Conservation (phyloP, 2,888 invertebrate species). For the Zaprionus obscuricornis region DNA sequence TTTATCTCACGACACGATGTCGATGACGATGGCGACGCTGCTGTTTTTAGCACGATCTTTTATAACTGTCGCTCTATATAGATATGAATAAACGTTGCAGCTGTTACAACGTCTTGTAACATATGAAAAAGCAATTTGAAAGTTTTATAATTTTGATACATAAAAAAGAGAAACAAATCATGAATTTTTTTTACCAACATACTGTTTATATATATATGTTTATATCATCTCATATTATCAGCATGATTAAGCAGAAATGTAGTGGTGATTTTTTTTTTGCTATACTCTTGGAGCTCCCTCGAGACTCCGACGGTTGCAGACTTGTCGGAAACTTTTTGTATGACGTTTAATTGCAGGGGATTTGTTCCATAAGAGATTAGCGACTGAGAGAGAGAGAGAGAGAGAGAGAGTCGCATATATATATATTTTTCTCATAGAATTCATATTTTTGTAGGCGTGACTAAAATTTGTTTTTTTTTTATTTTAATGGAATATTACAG, state of each 20-base stretch:
- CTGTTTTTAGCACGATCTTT: constrained; percentile 25
- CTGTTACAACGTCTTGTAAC: too few species aligned
- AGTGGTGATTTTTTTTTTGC: constrained; percentile 27
- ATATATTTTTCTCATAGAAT: neutral
- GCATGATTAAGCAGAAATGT: constrained; percentile 50
- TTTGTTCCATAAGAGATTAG: constrained; percentile 59
- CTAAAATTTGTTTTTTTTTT: neutral
- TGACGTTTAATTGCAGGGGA: constrained; percentile 42
- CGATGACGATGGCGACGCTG: too few species aligned
- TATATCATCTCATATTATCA: constrained; percentile 52
- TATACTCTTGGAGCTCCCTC: neutral
- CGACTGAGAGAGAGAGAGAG: constrained; percentile 3
- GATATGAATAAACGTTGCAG: constrained; percentile 2
- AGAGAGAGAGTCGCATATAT: neutral
- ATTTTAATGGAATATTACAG: constrained; percentile 41
- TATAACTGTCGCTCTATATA: neutral
- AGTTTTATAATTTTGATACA: constrained; percentile 54
- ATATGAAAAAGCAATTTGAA: too few species aligned
- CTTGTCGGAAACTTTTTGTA: constrained; percentile 65
- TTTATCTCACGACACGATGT: constrained; percentile 34
- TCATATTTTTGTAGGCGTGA: neutral
- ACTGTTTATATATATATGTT: neutral
- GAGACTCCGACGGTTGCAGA: constrained; percentile 40
- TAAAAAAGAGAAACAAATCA: constrained; percentile 22
- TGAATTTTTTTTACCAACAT: constrained; percentile 13